Evolutionary conservation across 2,888 invertebrate species (phyloP).

Genomic region (Gari tellinella): DNA sequence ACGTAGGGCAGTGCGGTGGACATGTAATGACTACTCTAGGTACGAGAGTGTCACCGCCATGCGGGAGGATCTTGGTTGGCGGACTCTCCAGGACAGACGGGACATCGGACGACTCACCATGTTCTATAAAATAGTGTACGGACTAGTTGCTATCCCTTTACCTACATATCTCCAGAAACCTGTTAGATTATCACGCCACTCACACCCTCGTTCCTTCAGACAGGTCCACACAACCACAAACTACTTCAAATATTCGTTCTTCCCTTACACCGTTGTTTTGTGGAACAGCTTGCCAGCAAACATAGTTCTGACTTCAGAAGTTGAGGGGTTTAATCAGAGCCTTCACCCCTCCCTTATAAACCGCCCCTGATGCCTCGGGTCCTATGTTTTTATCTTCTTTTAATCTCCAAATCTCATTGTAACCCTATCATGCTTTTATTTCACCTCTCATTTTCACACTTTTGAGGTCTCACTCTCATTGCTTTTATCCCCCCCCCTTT

Average conservation of each 20-base stretch:
- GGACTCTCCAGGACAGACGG: conserved; percentile 9
- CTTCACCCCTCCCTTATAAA: too few species aligned
- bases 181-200: background rate
- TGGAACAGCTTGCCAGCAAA: conserved; percentile 8
- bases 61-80: conserved; percentile 9
- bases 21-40: background rate
- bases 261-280: conserved; percentile 5
- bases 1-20: conserved; percentile 11
- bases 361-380: too few species aligned
- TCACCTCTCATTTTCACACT: too few species aligned
- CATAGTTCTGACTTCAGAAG: background rate
- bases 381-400: too few species aligned
- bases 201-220: conserved; percentile 2
- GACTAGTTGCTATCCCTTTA: conserved; percentile 5
- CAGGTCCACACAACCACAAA: conserved; percentile 6
- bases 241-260: conserved; percentile 7
- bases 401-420: too few species aligned
- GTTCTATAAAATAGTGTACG: conserved; percentile 9
- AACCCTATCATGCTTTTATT: too few species aligned
- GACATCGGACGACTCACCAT: conserved; percentile 1
- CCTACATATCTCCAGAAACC: conserved; percentile 5
- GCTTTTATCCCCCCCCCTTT: background rate
- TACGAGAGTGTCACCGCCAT: conserved; percentile 11
- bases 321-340: conserved; percentile 3
- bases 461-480: too few species aligned